A percentile compares a stretch with the other conserved stretches of the same genome.
Evolutionary conservation across 2,888 invertebrate genomes (phyloP).

Genomic region (Tridacna crocea): DNA sequence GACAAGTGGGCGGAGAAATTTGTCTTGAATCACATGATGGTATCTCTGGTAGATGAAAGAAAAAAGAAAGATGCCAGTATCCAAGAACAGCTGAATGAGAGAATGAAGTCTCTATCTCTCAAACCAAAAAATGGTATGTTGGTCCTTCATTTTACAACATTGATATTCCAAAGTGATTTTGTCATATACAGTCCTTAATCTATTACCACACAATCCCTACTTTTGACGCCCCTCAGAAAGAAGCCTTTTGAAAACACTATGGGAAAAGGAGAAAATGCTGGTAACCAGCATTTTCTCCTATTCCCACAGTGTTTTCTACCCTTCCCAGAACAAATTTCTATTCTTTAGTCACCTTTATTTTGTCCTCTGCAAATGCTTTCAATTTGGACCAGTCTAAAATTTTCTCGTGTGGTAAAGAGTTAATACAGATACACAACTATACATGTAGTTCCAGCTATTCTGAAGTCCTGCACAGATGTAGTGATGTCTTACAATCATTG

Average conservation of each 20-base stretch:
- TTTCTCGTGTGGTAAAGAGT: too few species aligned
- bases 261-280: too few species aligned
- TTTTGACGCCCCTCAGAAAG: too few species aligned
- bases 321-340: too few species aligned
- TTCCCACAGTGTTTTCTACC: too few species aligned
- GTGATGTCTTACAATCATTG: too few species aligned
- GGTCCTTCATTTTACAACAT: background rate
- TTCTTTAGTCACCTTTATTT: too few species aligned
- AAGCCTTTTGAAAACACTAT: too few species aligned
- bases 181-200: background rate
- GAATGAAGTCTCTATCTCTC: background rate
- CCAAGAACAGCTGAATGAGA: background rate
- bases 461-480: background rate
- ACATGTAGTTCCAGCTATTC: background rate
- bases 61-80: background rate
- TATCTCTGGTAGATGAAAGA: constrained; percentile 29
- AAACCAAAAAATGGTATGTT: constrained; percentile 2
- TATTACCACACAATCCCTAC: too few species aligned
- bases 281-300: too few species aligned
- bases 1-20: constrained; percentile 34
- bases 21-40: constrained; percentile 36
- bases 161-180: background rate
- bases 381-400: too few species aligned
- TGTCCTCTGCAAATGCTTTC: too few species aligned
- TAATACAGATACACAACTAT: background rate